phyloP scores from a whole-genome alignment of 2,888 invertebrate species.

The Cantharis lateralis region DNA sequence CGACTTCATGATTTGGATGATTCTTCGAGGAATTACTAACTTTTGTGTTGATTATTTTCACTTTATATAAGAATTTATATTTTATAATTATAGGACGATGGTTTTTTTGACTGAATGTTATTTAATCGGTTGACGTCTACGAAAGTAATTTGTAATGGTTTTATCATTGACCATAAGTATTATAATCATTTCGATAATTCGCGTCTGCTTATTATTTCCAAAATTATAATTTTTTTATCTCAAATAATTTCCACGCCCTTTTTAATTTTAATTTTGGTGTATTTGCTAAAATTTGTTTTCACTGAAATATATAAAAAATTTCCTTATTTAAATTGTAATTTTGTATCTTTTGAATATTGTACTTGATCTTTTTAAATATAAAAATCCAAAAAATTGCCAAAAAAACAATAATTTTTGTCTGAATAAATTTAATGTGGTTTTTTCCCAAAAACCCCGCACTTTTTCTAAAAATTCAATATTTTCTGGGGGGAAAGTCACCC shows the following conservation, averaged over 20 bases:
- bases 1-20: neutral
- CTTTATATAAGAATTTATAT: neutral
- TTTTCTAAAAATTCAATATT: too few relatives aligned
- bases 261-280: too few relatives aligned
- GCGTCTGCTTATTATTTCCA: neutral
- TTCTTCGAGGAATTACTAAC: neutral
- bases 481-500: too few relatives aligned
- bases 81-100: neutral
- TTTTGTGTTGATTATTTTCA: neutral
- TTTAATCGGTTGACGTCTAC: neutral
- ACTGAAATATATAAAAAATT: too few relatives aligned
- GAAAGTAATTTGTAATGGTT: neutral
- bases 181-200: neutral
- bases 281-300: too few relatives aligned
- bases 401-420: too few relatives aligned
- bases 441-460: too few relatives aligned
- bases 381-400: too few relatives aligned
- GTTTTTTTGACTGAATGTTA: neutral
- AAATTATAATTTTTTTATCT: neutral
- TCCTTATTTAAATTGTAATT: too few relatives aligned
- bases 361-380: too few relatives aligned
- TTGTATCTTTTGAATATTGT: too few relatives aligned
- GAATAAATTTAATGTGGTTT: too few relatives aligned
- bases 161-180: neutral
- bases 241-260: neutral